Evolutionary conservation across 1,140 invertebrate genomes (phyloP), one percentile per base, ranked within the genome.

Genomic region (Zaprionus kolodkinae): DNA sequence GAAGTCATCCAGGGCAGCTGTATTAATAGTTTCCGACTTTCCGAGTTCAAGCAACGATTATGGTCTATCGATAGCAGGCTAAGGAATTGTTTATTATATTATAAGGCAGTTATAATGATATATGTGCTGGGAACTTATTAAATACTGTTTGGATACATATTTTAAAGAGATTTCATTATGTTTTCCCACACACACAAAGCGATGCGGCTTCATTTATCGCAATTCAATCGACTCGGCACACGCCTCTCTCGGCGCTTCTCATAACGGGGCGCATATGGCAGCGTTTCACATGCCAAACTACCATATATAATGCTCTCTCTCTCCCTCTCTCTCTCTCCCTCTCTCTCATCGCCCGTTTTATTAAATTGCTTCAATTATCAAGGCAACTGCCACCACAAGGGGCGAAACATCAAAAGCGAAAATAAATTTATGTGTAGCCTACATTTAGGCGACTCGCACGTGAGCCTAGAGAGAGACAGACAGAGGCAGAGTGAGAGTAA

Each of bases 381-480:
- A 72, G 69, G 73, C 69, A 66, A 66, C 72, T 70, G 72, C 65
- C 50, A 38, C 65, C 50, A 38, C 57, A 60, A 59, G 38, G 15
- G 48, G 15, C 43, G 35, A 69, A 81, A 76, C 68, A 80, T 67
- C 66, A 79, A 75, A 79, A 81, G 78, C 63, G 45, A 72, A 45
- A 66, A 66, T 57, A 78, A 76, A 76, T 79, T 79, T 84, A 84
- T 84, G 72, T 78, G 73, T 60, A 84, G 81, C 81, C 81, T 79
- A 84, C 73, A 84, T 84, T 84, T 72, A 69, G 81, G 81, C 59
- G 54, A 48, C 71, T 43, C 45, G 35, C 59, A 62, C 62, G 70
- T 65, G 72, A 52, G 40, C 13, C 27, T 12, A 43, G 57, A 6
- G 45, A n/a, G 48, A 15, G 17, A 17, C 15, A 6, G 40, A 3